Base-by-base conservation (phyloP, 1,140 invertebrate genomes). In the Aphelenchoides fujianensis region DNA sequence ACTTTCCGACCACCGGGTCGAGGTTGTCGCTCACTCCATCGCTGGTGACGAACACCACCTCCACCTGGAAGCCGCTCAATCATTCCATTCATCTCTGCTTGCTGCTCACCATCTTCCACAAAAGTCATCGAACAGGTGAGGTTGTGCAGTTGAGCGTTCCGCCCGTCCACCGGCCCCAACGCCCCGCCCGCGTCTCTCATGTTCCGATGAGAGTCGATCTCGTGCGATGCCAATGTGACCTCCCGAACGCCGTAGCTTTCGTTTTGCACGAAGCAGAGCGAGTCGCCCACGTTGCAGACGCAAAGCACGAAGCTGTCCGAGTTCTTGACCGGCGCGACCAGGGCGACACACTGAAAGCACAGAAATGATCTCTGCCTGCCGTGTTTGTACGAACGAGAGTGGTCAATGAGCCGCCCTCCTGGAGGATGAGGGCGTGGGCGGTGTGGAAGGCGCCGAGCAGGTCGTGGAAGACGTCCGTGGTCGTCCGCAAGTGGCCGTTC, bases 1-100 rank as follows among this genome's bases (percentile, higher is more conserved):
- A 92, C 86, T 93, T 93, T 3, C 92, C 93, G 68, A 95, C 93
- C 52, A 94, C 92, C 1, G 93, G 93, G 87, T 95, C 93, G 85
- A 94, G 93, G 84, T 95, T 95, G 82, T 95, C 93, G 9, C 91
- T 92, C 31, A 95, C 89, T n/a, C 93, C 93, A 84, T 95, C 93
- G 19, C 91, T 92, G 0, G 92, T 93, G 12, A 95, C 87, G 83
- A 94, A 92, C 35, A 95, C 90, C 74, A 94, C 90, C 84, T 95
- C 93, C 7, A 91, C 92, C 37, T 88, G 85, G 62, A 69, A n/a
- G 9, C 0, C 1, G 7, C 28, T 55, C 23, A 61, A 9, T 74
- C 12, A 68, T 72, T 74, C 54, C 9, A 23, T 69, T 69, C 41
- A 64, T 1, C n/a, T 69, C 32, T 59, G 1, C 19, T n/a, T 27